Evolutionary conservation across 1,140 invertebrate genomes (phyloP).

Genomic region (Calliphora vicina): DNA sequence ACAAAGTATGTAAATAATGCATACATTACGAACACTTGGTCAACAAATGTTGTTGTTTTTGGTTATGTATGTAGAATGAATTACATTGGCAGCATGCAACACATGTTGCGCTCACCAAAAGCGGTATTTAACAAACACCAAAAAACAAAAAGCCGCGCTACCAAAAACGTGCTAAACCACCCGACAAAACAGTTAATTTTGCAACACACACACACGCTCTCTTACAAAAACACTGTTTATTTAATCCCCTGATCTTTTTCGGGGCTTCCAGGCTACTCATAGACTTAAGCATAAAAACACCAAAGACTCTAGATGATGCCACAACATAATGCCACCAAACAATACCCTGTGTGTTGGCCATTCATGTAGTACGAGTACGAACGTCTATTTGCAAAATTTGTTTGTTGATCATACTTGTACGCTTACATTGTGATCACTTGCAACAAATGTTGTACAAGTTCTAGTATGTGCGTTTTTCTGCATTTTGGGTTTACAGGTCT

Average conservation of each 20-base stretch:
- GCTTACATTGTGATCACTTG: background rate
- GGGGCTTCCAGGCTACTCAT: background rate
- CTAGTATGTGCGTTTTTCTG: background rate
- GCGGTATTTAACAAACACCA: background rate
- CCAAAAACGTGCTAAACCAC: constrained; percentile 32
- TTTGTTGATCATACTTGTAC: no score
- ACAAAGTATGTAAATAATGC: constrained; percentile 8
- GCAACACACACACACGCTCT: background rate
- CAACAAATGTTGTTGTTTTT: background rate
- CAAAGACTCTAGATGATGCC: background rate
- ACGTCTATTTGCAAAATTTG: background rate
- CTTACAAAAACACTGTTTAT: background rate
- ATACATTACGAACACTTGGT: constrained; percentile 29
- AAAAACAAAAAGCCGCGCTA: constrained; percentile 8
- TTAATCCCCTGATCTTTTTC: constrained; percentile 3
- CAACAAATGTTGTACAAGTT: background rate
- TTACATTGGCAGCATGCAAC: background rate
- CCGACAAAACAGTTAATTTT: constrained; percentile 34
- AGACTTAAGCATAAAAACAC: no score
- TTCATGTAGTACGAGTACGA: background rate
- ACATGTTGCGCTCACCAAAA: constrained; percentile 10
- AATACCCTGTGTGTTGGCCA: background rate
- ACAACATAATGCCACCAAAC: background rate
- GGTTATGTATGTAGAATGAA: background rate
- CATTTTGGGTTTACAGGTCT: background rate